Conservation (phyloP, 2,797 vertebrate genomes). For the Percopsis omiscomaycus region DNA sequence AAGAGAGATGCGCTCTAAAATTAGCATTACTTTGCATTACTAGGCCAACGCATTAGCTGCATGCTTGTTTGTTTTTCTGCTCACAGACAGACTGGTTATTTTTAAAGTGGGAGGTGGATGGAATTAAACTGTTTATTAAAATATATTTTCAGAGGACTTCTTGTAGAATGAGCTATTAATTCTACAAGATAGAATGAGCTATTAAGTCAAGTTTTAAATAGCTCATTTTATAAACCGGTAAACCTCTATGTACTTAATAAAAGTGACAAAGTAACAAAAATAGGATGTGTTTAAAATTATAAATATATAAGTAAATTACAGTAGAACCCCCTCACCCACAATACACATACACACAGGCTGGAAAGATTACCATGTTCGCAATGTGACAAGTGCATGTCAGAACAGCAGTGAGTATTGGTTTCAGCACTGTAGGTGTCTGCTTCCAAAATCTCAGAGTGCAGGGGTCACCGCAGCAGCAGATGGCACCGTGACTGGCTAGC, state of each 20-base stretch:
- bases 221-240: too few species aligned
- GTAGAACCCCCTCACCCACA: too few species aligned
- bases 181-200: too few species aligned
- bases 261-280: too few species aligned
- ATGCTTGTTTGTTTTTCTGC: not conserved
- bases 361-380: too few species aligned
- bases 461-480: conserved; percentile 52
- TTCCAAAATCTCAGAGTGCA: conserved; percentile 4
- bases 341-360: too few species aligned
- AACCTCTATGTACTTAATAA: too few species aligned
- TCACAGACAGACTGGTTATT: not conserved
- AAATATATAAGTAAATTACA: too few species aligned
- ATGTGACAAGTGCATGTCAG: not conserved
- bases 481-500: conserved; percentile 51
- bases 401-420: not conserved
- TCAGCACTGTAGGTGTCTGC: not conserved
- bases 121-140: not conserved
- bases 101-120: conserved; percentile 4
- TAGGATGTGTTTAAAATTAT: too few species aligned
- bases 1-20: conserved; percentile 9
- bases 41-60: not conserved
- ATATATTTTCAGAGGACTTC: too few species aligned
- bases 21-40: conserved; percentile 1
- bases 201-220: too few species aligned
- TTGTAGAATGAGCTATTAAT: too few species aligned